Percentiles rank a stretch among this genome's conserved stretches.
Conservation (phyloP, 2,888 invertebrate genomes). For the Caenorhabditis sp. region DNA sequence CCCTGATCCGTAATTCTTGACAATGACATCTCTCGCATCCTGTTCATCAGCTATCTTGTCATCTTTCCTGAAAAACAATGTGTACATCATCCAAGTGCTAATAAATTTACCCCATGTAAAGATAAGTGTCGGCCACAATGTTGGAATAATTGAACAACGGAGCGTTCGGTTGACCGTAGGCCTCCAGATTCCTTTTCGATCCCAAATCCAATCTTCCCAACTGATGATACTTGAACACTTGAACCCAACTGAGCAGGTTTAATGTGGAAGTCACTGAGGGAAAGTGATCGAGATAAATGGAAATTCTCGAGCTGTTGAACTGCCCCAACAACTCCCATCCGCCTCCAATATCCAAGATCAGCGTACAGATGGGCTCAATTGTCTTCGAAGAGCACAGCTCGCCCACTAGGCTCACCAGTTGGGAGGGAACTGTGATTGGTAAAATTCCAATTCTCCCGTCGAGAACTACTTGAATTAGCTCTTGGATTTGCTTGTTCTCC, state of each 20-base stretch:
- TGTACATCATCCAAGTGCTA: too few relatives aligned
- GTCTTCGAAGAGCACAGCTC: conserved; percentile 5
- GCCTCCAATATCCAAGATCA: not conserved
- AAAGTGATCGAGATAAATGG: conserved; percentile 34
- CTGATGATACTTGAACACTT: conserved; percentile 53
- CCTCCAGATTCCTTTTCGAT: conserved; percentile 9
- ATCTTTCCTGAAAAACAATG: conserved; percentile 48
- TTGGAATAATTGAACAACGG: conserved; percentile 40
- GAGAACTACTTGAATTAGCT: conserved; percentile 24
- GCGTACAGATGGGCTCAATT: not conserved
- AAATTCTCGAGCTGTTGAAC: conserved; percentile 37
- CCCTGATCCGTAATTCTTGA: conserved; percentile 44
- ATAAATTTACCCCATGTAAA: too few relatives aligned
- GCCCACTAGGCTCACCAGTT: not conserved
- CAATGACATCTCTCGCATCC: conserved; percentile 26
- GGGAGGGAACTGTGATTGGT: conserved; percentile 23
- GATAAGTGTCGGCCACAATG: conserved; percentile 40
- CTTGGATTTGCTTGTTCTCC: conserved; percentile 1
- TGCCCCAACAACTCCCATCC: conserved; percentile 34
- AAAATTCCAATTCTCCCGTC: conserved; percentile 39
- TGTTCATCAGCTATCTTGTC: conserved; percentile 34
- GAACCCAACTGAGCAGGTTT: conserved; percentile 52
- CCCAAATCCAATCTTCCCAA: conserved; percentile 44
- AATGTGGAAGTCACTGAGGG: conserved; percentile 44
- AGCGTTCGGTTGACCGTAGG: conserved; percentile 37